Percentiles rank a stretch among this genome's conserved stretches.
These are phyloP conservation scores for Callospermophilus lateralis DNA, from an alignment of 2,113 vertebrate genomes.

Conservation along the genomic window DNA sequence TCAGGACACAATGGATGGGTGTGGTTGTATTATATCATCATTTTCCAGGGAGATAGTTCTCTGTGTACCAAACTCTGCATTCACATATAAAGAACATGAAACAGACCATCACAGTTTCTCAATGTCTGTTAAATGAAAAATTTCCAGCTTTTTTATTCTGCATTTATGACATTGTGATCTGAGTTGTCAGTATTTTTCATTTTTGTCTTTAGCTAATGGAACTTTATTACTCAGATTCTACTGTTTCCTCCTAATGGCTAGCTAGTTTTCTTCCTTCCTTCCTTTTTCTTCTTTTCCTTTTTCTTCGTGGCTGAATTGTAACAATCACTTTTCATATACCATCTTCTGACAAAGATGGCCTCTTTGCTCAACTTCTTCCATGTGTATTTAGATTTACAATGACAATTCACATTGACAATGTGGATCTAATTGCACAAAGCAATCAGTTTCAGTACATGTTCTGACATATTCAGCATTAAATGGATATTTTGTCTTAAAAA, in stretches of 20 bases:
- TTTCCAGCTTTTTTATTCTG: constrained; percentile 25
- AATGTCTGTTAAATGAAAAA: not conserved
- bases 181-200: constrained; percentile 48
- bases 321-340: not conserved
- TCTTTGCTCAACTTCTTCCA: not conserved
- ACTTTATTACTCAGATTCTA: constrained; percentile 5
- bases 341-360: not conserved
- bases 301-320: not conserved
- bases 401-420: not conserved
- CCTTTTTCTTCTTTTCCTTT: no score
- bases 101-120: not conserved
- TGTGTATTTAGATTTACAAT: not conserved
- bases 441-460: not conserved
- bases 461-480: constrained; percentile 30
- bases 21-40: not conserved
- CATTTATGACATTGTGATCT: not conserved
- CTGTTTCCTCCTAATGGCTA: not conserved
- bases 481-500: constrained; percentile 41
- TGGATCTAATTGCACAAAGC: constrained; percentile 29
- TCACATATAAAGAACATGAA: constrained; percentile 29
- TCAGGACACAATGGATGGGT: not conserved
- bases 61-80: not conserved
- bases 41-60: not conserved
- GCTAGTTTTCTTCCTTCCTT: not conserved
- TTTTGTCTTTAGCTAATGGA: constrained; percentile 46